Base-by-base conservation (phyloP, 2,888 invertebrate species). In the Leptinotarsa haldemani region DNA sequence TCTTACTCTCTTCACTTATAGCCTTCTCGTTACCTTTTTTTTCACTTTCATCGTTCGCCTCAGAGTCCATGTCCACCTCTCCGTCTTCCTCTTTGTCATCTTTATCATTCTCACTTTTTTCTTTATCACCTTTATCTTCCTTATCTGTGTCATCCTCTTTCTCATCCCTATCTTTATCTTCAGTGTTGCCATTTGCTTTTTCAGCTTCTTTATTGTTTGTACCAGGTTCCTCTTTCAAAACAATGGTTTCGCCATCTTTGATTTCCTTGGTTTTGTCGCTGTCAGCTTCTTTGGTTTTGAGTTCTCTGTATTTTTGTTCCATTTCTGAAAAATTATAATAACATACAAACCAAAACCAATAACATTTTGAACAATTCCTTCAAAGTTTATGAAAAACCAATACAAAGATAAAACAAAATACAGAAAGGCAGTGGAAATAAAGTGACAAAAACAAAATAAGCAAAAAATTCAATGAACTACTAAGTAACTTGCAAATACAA, bases 11-110 rank as follows among this genome's bases (percentile, higher is more conserved):
- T 73, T 74, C 77, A 79, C 84, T 77, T 50, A 87, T 76, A 79
- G 87, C 50, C 85, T 87, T 81, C 87, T 89, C 65, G 85, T 88
- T 75, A 85, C 87, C 80, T 87, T 88, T 15, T 4, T 56, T 56
- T 3, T 80, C 75, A 82, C 75, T 86, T 82, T 79, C 88, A 63
- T 85, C 84, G 30, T 84, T 80, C n/a, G 84, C 81, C 69, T 86
- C 48, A 89, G 79, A 91, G 87, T 78, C 80, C 83, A 84, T 88
- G 0, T 81, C 84, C 71, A 88, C 88, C 77, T 73, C 46, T 73
- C 77, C 71, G 75, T 74, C 73, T 70, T 75, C 72, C 56, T 65
- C 69, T 65, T 72, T 73, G 47, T 70, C 83, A 76, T 74, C 18
- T 75, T 75, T 68, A 30, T 65, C 74, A 48, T 75, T 84, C 22